Base-by-base conservation (phyloP, 2,888 invertebrate species). In the Drosophila colorata region DNA sequence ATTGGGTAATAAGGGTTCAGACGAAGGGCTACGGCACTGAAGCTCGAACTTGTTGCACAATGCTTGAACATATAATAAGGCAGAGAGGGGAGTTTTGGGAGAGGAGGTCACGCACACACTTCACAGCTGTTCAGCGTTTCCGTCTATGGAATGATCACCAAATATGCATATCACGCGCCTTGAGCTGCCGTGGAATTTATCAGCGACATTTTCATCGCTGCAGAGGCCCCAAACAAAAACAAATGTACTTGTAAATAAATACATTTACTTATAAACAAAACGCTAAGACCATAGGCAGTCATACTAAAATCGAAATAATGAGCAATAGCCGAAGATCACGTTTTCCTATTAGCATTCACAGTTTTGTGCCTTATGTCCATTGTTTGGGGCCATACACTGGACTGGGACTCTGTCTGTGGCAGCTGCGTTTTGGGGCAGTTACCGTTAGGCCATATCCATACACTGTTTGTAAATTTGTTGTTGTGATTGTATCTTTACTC, bases 281-380 rank as follows among this genome's bases (percentile, higher is more conserved):
- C 58, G 51, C 46, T 55, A 16, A 44, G 41, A 37, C 43, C 60
- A 40, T 56, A 76, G 70, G 72, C 80, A 81, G 74, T 70, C 56
- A 64, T 59, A 69, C 69, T 73, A 47, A 56, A 69, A 65, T 78
- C 51, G 75, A 71, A 72, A 83, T 83, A 83, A 83, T 83, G 80
- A 80, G 83, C 80, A 64, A 72, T 64, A 83, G 80, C 68, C 76
- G 48, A 75, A 69, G 65, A 80, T 80, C 83, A 83, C 83, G 83
- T 83, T 86, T 86, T 76, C 71, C 86, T 66, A 83, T 83, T 86
- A 86, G 78, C 86, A 82, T 84, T 82, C 63, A 48, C 68, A 43
- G 64, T 68, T 49, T 61, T 64, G 44, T 69, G 71, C 33, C 68
- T 53, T 66, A 51, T 74, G 65, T 43, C 74, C 80, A 80, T 80